phyloP scores from a whole-genome alignment of 2,113 vertebrate species.

The Pteronura brasiliensis region DNA sequence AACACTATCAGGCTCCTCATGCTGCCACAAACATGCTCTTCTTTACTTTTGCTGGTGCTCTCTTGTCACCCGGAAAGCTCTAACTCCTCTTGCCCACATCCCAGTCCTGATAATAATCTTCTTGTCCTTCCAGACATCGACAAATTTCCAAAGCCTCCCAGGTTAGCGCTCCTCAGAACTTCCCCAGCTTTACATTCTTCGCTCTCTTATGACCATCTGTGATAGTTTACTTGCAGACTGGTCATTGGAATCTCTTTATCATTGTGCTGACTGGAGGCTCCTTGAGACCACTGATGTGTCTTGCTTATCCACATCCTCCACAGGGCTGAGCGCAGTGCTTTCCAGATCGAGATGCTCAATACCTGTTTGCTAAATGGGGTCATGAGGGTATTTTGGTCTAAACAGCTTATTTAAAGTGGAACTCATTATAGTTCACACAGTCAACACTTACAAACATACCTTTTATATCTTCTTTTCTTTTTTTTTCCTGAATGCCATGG shows the following conservation, averaged over 20 bases:
- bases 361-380: not conserved
- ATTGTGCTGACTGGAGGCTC: not conserved
- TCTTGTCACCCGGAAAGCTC: not conserved
- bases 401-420: constrained; percentile 1
- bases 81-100: not conserved
- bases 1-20: not conserved
- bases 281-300: not conserved
- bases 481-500: not conserved
- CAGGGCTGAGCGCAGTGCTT: not conserved
- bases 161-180: not conserved
- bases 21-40: not conserved
- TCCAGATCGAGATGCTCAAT: not conserved
- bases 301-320: not conserved
- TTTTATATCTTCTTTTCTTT: not conserved
- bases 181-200: not conserved
- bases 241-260: not conserved
- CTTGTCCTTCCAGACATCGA: not conserved
- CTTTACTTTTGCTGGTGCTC: not conserved
- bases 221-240: not conserved
- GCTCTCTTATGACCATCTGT: not conserved
- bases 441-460: not conserved
- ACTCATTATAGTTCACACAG: not conserved
- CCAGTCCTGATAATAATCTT: not conserved
- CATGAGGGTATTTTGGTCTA: not conserved
- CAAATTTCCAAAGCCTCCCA: not conserved